Evolutionary conservation across 2,888 invertebrate species (phyloP), one percentile per base, ranked within the genome.

Genomic region (Oeneis ivallda): DNA sequence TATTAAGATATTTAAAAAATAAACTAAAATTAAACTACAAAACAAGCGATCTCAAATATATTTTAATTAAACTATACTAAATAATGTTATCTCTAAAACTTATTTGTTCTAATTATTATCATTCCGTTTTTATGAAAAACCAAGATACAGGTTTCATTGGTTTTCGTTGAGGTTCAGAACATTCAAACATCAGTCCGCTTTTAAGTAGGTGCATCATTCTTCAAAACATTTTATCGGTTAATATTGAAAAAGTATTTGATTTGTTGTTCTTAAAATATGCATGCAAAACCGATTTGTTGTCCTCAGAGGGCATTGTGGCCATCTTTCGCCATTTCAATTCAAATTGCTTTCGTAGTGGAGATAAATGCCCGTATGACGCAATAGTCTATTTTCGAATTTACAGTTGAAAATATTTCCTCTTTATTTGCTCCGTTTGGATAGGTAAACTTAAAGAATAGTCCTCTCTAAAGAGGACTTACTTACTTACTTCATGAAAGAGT

Each of bases 251-350:
- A 9, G 39, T 5, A 56, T 19, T 41, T 41, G 10, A 56, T 15
- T 7, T 56, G 39, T 7, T 17, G 6, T 9, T 17, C 17, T 11
- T 39, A 17, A 54, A 17, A 54, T 15, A 17, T 54, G 54, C 17
- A 56, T 56, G 19, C 39, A 17, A 56, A 54, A 39, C 53, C 6
- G 39, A 54, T 56, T 56, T 39, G 39, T 56, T 1, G 54, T 56
- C 19, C 39, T 54, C 15, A 39, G 4, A 7, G 37, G 53, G 15
- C 6, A 17, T 19, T 11, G 54, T 39, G 54, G 13, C 54, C 39
- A 56, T 56, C 19, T 54, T 39, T 10, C 17, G 2, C 41, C 5
- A 39, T 39, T 39, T 17, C 39, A 37, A 39, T 56, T 39, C 19
- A 41, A 56, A 56, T 56, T 13, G 41, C 19, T 41, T 56, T 56